Evolutionary conservation across 2,113 vertebrate genomes (phyloP).

Genomic region (Sula dactylatra): DNA sequence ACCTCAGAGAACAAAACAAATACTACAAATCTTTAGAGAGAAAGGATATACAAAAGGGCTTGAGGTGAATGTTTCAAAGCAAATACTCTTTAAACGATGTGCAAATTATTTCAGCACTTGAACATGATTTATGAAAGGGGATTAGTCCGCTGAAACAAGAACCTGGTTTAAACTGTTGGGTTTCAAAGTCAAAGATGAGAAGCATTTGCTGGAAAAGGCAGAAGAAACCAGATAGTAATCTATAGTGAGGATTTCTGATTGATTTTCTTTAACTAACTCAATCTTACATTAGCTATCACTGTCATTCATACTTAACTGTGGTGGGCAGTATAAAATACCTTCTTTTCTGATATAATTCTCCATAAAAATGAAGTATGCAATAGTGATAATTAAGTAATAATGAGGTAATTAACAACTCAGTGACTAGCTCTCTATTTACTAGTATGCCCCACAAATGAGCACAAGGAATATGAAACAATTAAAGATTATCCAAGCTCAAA

Average conservation of each 20-base stretch:
- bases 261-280: slow-evolving; percentile 59
- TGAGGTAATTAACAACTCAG: slow-evolving; percentile 59
- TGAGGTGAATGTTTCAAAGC: slow-evolving; percentile 89
- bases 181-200: slow-evolving; percentile 81
- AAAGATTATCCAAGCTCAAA: slow-evolving; percentile 57
- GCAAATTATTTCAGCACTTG: slow-evolving; percentile 85
- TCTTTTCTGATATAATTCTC: slow-evolving; percentile 44
- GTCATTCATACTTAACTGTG: slow-evolving; percentile 54
- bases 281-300: slow-evolving; percentile 43
- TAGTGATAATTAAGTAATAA: slow-evolving; percentile 61
- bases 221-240: slow-evolving; percentile 63
- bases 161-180: slow-evolving; percentile 76
- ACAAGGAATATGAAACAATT: slow-evolving; percentile 38
- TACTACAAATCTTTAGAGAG: slow-evolving; percentile 82
- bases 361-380: slow-evolving; percentile 44
- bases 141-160: slow-evolving; percentile 83
- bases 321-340: slow-evolving; percentile 49
- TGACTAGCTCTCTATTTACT: slow-evolving; percentile 41
- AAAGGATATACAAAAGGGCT: slow-evolving; percentile 83
- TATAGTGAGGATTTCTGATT: slow-evolving; percentile 66
- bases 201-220: slow-evolving; percentile 66
- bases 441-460: not conserved
- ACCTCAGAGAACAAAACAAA: slow-evolving; percentile 88
- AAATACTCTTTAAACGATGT: slow-evolving; percentile 86
- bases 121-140: slow-evolving; percentile 84